These are phyloP conservation scores for Cathartes aura DNA, from an alignment of 2,113 vertebrate species.

Conservation along the genomic window DNA sequence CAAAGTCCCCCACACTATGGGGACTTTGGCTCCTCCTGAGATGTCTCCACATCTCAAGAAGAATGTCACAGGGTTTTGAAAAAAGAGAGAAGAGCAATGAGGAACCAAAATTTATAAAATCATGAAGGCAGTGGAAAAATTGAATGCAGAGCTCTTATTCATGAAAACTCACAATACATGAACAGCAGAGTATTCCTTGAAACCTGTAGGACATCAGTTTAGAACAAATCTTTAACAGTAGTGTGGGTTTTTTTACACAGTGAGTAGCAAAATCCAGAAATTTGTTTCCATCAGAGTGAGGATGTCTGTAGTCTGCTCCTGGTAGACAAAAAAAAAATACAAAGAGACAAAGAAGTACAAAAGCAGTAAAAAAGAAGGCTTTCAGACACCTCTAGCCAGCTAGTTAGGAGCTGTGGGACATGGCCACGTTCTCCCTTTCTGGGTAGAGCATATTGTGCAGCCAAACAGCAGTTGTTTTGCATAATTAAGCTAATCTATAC, in stretches of 20 bases:
- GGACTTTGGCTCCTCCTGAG: not conserved
- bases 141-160: not conserved
- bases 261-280: not conserved
- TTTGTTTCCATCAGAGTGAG: not conserved
- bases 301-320: not conserved
- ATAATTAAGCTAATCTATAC: not conserved
- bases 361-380: not conserved
- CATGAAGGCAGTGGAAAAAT: not conserved
- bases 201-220: not conserved
- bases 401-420: not conserved
- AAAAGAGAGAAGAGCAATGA: not conserved
- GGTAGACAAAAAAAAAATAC: not conserved
- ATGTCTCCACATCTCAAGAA: not conserved
- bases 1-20: not conserved
- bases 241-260: rapidly evolving
- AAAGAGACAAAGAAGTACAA: not conserved
- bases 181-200: not conserved
- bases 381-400: not conserved
- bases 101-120: not conserved
- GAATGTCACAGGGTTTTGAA: not conserved
- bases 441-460: not conserved
- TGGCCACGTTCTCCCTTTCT: rapidly evolving
- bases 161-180: not conserved
- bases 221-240: not conserved
- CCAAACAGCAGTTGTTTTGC: not conserved